Evolutionary conservation across 2,888 invertebrate genomes (phyloP), one percentile per base, ranked within the genome.

Genomic region (Lysandra coridon): DNA sequence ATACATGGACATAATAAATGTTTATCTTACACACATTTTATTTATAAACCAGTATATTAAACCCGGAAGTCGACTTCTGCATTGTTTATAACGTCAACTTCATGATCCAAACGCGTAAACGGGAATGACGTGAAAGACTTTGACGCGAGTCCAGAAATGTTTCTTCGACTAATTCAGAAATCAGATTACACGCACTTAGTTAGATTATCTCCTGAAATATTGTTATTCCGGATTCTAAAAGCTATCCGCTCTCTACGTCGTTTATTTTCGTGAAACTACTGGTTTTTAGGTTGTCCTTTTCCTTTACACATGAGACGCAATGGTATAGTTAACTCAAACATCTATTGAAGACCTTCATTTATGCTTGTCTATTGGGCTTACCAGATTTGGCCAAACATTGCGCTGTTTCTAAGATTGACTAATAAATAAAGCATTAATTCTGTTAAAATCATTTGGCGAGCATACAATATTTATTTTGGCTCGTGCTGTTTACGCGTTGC

Each of bases 21-120:
- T 75, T 75, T 75, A 75, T 75, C 49, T 75, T 75, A 75, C 49
- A n/a, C 75, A 49, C n/a, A 75, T 75, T 75, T 44, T 75, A 75
- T 75, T 75, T 75, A 53, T 44, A 75, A 49, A 30, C 75, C 49
- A 30, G 75, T 49, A 49, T 75, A 23, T 75, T 75, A 44, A 44
- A 49, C 75, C 75, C 12, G 75, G 75, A 75, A 75, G 75, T 49
- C 2, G 74, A n/a, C 49, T 74, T 23, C n/a, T 23, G 44, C 17
- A 75, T 49, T 75, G 75, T 75, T 53, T 75, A 23, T 49, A 40
- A 12, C 23, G 23, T 6, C 23, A 30, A 74, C 44, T 44, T 40
- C 23, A 23, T 49, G 23, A 44, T 44, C 44, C 23, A 23, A 30
- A 37, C 37, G 37, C 37, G 37, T 37, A 37, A 37, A 57, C 53